Percentiles rank a stretch among this genome's conserved stretches.
Conservation (phyloP, 2,888 invertebrate genomes). For the Diarsia brunnea region DNA sequence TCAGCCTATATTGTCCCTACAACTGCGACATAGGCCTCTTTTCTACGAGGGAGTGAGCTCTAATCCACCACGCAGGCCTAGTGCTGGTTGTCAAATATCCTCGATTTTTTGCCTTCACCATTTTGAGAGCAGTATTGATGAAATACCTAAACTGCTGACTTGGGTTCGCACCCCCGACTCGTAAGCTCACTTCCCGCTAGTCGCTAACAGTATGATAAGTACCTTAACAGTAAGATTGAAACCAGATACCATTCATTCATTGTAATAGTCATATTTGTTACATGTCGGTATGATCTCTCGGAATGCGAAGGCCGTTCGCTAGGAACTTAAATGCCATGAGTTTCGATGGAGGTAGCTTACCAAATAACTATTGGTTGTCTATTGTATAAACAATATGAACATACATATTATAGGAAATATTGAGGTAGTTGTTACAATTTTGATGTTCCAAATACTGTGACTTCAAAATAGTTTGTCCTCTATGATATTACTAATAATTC, state of each 20-base stretch:
- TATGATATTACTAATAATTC: not conserved
- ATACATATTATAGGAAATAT: not conserved
- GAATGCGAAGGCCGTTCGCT: constrained; percentile 71
- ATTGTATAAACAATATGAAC: constrained; percentile 23
- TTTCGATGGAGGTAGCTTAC: constrained; percentile 54
- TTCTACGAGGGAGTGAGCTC: not conserved
- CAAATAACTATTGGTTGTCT: constrained; percentile 35
- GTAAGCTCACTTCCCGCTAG: not conserved
- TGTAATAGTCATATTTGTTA: constrained; percentile 55
- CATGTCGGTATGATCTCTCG: constrained; percentile 65
- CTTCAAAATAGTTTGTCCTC: not conserved
- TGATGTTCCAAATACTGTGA: not conserved
- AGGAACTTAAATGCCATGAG: constrained; percentile 69
- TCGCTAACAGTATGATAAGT: not conserved
- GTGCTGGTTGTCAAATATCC: not conserved
- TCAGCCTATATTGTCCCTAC: not conserved
- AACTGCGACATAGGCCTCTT: not conserved
- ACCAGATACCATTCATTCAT: constrained; percentile 58
- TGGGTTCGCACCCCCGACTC: not conserved
- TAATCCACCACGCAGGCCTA: not conserved
- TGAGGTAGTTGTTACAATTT: constrained; percentile 4
- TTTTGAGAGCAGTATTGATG: not conserved
- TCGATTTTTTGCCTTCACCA: not conserved
- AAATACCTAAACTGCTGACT: not conserved
- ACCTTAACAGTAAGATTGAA: constrained; percentile 37